A percentile compares a stretch with the other conserved stretches of the same genome.
Evolutionary conservation across 2,888 invertebrate genomes (phyloP).

Genomic region (Cryptocheilus praepositus): DNA sequence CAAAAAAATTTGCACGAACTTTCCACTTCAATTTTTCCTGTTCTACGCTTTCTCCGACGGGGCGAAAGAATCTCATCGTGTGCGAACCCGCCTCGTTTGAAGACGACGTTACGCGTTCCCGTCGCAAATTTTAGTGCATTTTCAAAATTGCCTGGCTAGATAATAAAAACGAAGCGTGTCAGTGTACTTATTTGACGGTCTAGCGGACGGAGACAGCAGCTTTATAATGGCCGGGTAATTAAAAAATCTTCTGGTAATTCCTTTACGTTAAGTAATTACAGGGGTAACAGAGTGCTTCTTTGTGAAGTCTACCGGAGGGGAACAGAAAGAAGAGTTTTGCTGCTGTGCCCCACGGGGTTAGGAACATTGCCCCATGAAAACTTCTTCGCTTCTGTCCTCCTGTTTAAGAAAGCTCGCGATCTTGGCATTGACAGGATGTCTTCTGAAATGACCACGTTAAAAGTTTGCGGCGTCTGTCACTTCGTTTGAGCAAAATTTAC

Average conservation of each 20-base stretch:
- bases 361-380: constrained; percentile 29
- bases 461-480: constrained; percentile 33
- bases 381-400: constrained; percentile 14
- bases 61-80: no score
- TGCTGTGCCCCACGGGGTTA: constrained; percentile 36
- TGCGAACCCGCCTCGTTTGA: no score
- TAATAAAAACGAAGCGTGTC: neutral
- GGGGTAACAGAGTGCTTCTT: constrained; percentile 43
- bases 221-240: constrained; percentile 38
- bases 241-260: constrained; percentile 42
- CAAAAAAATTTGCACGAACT: no score
- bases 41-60: no score
- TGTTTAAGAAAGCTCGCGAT: constrained; percentile 7
- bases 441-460: constrained; percentile 43
- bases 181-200: neutral
- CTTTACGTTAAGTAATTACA: constrained; percentile 41
- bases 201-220: constrained; percentile 10
- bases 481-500: constrained; percentile 11
- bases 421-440: constrained; percentile 24
- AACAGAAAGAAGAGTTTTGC: constrained; percentile 29
- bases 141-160: neutral
- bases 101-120: no score
- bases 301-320: constrained; percentile 20
- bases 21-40: no score
- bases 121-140: neutral